These are phyloP conservation scores for Phalacrocorax brasilianus DNA, from an alignment of 2,113 vertebrate species.

Conservation along the genomic window DNA sequence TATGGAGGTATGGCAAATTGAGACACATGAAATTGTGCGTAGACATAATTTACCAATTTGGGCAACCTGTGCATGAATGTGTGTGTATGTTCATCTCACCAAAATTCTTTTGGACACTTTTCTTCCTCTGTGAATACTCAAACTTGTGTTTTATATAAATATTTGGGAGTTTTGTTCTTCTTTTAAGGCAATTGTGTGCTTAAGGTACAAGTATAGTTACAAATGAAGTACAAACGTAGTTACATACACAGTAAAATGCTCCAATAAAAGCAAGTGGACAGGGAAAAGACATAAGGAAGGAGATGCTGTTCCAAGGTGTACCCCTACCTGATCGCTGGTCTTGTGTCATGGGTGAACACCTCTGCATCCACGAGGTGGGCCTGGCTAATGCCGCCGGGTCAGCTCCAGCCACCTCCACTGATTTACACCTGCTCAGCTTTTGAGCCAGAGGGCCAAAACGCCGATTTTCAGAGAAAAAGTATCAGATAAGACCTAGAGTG, in stretches of 20 bases:
- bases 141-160: not conserved
- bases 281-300: not conserved
- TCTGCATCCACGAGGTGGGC: fast-evolving
- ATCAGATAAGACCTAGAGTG: not conserved
- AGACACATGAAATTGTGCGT: not conserved
- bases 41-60: not conserved
- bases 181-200: not conserved
- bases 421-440: not conserved
- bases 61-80: not conserved
- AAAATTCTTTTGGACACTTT: not conserved
- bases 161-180: not conserved
- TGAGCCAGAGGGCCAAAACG: not conserved
- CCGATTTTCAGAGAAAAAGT: not conserved
- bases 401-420: not conserved
- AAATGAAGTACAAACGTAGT: no score
- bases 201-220: not conserved
- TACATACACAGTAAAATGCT: not conserved
- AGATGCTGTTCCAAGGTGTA: not conserved
- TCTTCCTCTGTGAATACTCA: not conserved
- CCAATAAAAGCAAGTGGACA: fast-evolving
- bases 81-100: not conserved
- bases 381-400: not conserved
- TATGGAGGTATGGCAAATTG: not conserved
- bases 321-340: not conserved
- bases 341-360: not conserved